Evolutionary conservation across 2,888 invertebrate species (phyloP), one percentile per base, ranked within the genome.

Genomic region (Chaetogeoica ovagalla): DNA sequence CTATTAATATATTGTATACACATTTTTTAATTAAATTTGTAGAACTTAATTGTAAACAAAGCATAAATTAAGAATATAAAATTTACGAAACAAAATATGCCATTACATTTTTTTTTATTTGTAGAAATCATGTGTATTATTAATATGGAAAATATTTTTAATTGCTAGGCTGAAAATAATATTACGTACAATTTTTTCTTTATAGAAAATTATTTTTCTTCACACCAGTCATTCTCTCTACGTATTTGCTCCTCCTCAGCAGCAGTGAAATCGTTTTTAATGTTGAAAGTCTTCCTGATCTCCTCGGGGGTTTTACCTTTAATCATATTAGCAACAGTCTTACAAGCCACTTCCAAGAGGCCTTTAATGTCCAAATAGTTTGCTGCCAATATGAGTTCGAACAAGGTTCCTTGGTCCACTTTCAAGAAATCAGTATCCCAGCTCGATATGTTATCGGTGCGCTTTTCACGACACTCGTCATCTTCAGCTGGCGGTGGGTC

Each of bases 351-450:
- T 87, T 98, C 98, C 84, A 98, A 87, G 81, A 99, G 89, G 1
- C 97, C 96, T 86, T 96, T 94, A 83, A 98, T 98, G 85, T 98
- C 97, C 85, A 98, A 89, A 86, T 98, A 98, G 87, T 98, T 98
- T 13, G 98, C 97, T 72, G 98, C 97, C 82, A 84, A 81, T 81
- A 84, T 85, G 6, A 84, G 83, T 81, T 84, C 84, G 81, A 84
- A 84, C 1, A 85, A 86, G 84, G 85, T 89, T 82, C 96, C 97
- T 86, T 98, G 97, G 86, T 98, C 97, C 55, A 98, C 98, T 89
- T 99, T 99, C 13, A 99, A 88, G 85, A 99, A 99, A 86, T 99
- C 98, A 0, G 97, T 96, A 88, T 99, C 99, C 99, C 99, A 99
- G 0, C 96, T 96, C 39, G 95, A 95, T 84, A 99, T 99, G 86